Evolutionary conservation across 2,797 vertebrate genomes (phyloP), one percentile per base, ranked within the genome.

Genomic region (Malacoctenus gilli): DNA sequence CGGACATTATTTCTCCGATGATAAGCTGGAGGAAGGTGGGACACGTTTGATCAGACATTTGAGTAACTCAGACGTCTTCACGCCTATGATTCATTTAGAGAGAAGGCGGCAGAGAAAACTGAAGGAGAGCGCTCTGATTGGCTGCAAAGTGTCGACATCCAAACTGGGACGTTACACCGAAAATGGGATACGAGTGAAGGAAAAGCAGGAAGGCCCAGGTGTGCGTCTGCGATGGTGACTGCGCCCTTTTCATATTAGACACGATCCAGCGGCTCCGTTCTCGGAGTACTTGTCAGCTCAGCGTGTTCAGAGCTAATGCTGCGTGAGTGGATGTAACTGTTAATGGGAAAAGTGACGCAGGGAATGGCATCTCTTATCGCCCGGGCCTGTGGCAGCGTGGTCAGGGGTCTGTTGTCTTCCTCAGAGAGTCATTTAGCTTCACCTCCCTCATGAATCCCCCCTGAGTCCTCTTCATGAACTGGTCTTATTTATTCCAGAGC

Each of bases 181-280:
- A n/a, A n/a, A n/a, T n/a, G n/a, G 25, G 25, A 28, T 28, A 28
- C 6, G 9, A 28, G 9, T 28, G 25, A 28, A 28, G 9, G 9
- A 28, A 28, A 28, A 28, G 52, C 30, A 43, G 11, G 62, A 40
- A 46, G 39, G 36, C 42, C 11, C 13, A 38, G 46, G 57, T 73
- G 31, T 47, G 59, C 38, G 44, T 62, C 46, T 70, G 51, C 65
- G 28, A 21, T 41, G 42, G 43, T 25, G 44, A 62, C 44, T 59
- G 25, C 68, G 60, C 52, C 65, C 72, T 64, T 75, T 74, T 74
- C 52, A 49, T 48, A 58, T 75, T 57, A 68, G 55, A 70, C 68
- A 58, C 15, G 14, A 77, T 58, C 37, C 54, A 72, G 48, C 57
- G 72, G 71, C 71, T 74, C 70, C 70, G 59, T 65, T 63, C 58